Evolutionary conservation across 1,140 invertebrate species (phyloP).

Genomic region (Micrasema minimum): DNA sequence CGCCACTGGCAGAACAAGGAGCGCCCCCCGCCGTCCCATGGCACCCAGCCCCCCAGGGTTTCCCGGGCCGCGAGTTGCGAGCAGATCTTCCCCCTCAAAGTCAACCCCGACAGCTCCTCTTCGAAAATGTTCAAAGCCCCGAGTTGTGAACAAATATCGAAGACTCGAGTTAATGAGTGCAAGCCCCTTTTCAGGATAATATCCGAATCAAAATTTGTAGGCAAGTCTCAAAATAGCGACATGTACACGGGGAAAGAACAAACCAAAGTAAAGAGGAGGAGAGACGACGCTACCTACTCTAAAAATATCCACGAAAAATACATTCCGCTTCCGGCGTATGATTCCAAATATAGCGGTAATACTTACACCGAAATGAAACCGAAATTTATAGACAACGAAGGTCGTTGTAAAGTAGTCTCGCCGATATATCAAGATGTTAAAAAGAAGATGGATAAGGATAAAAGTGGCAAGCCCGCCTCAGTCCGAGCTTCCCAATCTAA

Average conservation of each 20-base stretch:
- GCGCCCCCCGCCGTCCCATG: slow-evolving; percentile 56
- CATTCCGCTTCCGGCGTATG: slow-evolving; percentile 59
- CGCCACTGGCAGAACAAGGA: slow-evolving; percentile 64
- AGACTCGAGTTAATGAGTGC: slow-evolving; percentile 56
- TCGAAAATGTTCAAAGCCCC: slow-evolving; percentile 62
- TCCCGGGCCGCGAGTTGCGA: slow-evolving; percentile 67
- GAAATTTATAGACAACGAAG: slow-evolving; percentile 58
- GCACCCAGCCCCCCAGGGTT: slow-evolving; percentile 54
- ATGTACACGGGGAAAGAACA: slow-evolving; percentile 58
- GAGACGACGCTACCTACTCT: slow-evolving; percentile 58
- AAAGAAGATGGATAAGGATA: slow-evolving; percentile 58
- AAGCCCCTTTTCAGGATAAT: slow-evolving; percentile 64
- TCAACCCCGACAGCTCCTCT: slow-evolving; percentile 61
- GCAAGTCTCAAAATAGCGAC: slow-evolving; percentile 51
- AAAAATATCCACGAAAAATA: slow-evolving; percentile 65
- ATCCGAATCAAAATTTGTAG: slow-evolving; percentile 58
- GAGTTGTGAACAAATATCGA: slow-evolving; percentile 62
- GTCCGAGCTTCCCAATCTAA: slow-evolving; percentile 59
- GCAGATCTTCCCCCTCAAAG: slow-evolving; percentile 60
- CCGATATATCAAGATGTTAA: slow-evolving; percentile 61
- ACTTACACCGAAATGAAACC: slow-evolving; percentile 62
- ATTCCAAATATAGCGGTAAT: slow-evolving; percentile 58
- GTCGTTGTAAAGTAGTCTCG: slow-evolving; percentile 59
- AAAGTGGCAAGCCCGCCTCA: slow-evolving; percentile 56
- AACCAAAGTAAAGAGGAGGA: slow-evolving; percentile 58